A percentile compares a stretch with the other conserved stretches of the same genome.
Evolutionary conservation across 2,888 invertebrate genomes (phyloP).

Genomic region (Trilocha varians): DNA sequence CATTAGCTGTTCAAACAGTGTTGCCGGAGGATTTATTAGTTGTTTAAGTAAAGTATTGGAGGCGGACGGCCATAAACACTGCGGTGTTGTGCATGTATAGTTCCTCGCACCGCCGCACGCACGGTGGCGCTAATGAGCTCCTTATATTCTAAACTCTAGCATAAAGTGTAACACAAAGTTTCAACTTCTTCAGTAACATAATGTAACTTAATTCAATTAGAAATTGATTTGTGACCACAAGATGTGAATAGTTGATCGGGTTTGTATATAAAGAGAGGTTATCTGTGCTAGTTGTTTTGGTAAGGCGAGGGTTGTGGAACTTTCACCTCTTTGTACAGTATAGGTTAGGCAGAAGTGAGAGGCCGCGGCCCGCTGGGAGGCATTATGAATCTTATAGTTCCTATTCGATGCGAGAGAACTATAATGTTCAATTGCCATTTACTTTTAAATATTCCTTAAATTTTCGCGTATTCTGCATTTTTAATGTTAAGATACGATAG

Average conservation of each 20-base stretch:
- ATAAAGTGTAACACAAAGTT: conserved; percentile 64
- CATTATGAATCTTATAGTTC: conserved; percentile 74
- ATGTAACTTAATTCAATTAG: conserved; percentile 53
- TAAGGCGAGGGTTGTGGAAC: conserved; percentile 34
- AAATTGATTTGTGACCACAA: conserved; percentile 52
- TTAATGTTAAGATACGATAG: conserved; percentile 66
- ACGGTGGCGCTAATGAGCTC: conserved; percentile 66
- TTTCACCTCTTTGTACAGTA: conserved; percentile 44
- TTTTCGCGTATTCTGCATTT: conserved; percentile 73
- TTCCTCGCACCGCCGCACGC: conserved; percentile 68
- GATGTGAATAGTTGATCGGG: conserved; percentile 53
- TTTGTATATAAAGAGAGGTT: conserved; percentile 54
- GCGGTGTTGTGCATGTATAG: conserved; percentile 71
- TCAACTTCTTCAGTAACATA: conserved; percentile 42
- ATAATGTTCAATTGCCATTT: conserved; percentile 72
- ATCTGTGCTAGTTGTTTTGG: conserved; percentile 64
- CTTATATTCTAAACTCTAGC: conserved; percentile 71
- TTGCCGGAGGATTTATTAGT: conserved; percentile 63
- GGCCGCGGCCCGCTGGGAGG: conserved; percentile 41
- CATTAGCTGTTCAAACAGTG: conserved; percentile 56
- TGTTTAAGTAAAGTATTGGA: conserved; percentile 64
- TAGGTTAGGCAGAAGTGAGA: conserved; percentile 8
- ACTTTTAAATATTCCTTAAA: conserved; percentile 68
- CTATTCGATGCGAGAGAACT: conserved; percentile 72
- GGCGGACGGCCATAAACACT: conserved; percentile 66